Percentiles rank a stretch among this genome's conserved stretches.
Evolutionary conservation across 2,797 vertebrate species (phyloP).

Genomic region (Tiaroga cobitis): DNA sequence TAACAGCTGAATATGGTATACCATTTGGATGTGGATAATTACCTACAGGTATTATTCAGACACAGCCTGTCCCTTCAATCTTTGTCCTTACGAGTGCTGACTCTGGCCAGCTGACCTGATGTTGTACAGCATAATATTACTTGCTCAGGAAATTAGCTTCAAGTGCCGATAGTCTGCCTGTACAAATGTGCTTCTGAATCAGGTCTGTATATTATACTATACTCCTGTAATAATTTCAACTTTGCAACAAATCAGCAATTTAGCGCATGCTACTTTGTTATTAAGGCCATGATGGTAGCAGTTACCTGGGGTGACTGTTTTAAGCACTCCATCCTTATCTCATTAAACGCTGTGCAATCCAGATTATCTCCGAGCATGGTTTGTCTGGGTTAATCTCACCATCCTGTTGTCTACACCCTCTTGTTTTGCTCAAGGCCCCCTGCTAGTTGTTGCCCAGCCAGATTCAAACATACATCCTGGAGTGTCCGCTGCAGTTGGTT

Average conservation of each 20-base stretch:
- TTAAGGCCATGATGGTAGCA: neutral
- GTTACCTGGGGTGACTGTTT: slow-evolving; percentile 20
- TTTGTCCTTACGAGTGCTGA: slow-evolving; percentile 29
- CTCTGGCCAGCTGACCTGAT: slow-evolving; percentile 28
- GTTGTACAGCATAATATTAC: slow-evolving; percentile 16
- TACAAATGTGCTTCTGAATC: neutral
- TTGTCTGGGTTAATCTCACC: slow-evolving; percentile 50
- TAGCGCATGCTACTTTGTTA: neutral
- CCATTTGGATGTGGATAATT: neutral
- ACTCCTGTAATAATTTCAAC: neutral
- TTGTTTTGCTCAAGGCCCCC: slow-evolving; percentile 14
- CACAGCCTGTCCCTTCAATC: slow-evolving; percentile 12
- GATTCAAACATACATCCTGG: slow-evolving; percentile 17
- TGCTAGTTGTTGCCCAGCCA: slow-evolving; percentile 27
- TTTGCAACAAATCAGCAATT: neutral
- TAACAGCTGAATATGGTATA: neutral
- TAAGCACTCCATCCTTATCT: slow-evolving; percentile 16
- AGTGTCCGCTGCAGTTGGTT: neutral
- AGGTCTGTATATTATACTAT: neutral
- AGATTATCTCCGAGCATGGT: slow-evolving; percentile 51
- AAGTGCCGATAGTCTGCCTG: neutral
- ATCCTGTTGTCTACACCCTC: slow-evolving; percentile 27
- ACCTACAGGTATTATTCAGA: slow-evolving; percentile 8
- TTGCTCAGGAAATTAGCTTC: slow-evolving; percentile 13
- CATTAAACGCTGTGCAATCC: slow-evolving; percentile 42